These are phyloP conservation scores for Myotis myotis DNA, from an alignment of 2,797 vertebrate species.

Conservation along the genomic window DNA sequence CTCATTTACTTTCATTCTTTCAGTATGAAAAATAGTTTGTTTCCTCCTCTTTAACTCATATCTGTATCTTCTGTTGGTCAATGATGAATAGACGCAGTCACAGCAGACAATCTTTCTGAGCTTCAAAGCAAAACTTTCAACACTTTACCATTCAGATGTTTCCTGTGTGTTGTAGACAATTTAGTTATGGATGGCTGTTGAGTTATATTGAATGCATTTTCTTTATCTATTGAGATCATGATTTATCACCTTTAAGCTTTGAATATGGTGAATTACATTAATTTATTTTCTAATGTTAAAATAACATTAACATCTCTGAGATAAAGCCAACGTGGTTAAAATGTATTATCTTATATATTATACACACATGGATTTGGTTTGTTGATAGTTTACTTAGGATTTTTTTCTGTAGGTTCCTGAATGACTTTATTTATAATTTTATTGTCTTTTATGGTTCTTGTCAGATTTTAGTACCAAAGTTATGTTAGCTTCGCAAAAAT, in stretches of 20 bases:
- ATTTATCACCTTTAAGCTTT: neutral
- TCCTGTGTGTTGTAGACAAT: neutral
- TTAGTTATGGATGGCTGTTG: neutral
- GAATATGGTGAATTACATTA: neutral
- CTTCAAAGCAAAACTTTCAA: neutral
- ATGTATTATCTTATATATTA: conserved; percentile 9
- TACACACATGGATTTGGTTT: conserved; percentile 12
- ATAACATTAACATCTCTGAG: neutral
- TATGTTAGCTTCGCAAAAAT: conserved; percentile 37
- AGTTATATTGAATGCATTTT: neutral
- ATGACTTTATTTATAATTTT: conserved; percentile 23
- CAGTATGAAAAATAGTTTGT: conserved; percentile 13
- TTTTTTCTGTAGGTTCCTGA: neutral
- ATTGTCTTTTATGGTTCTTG: neutral
- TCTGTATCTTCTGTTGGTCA: neutral
- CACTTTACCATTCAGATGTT: neutral
- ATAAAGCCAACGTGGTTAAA: neutral
- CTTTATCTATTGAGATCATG: neutral
- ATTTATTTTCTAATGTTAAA: conserved; percentile 37
- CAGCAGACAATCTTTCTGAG: neutral
- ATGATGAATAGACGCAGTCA: neutral
- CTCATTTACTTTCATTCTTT: conserved; percentile 5
- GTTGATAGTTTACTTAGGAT: neutral
- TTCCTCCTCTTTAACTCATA: neutral
- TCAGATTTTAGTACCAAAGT: conserved; percentile 34